Evolutionary conservation across 1,140 invertebrate genomes (phyloP), one percentile per base, ranked within the genome.

Genomic region (Drosophila simulans): DNA sequence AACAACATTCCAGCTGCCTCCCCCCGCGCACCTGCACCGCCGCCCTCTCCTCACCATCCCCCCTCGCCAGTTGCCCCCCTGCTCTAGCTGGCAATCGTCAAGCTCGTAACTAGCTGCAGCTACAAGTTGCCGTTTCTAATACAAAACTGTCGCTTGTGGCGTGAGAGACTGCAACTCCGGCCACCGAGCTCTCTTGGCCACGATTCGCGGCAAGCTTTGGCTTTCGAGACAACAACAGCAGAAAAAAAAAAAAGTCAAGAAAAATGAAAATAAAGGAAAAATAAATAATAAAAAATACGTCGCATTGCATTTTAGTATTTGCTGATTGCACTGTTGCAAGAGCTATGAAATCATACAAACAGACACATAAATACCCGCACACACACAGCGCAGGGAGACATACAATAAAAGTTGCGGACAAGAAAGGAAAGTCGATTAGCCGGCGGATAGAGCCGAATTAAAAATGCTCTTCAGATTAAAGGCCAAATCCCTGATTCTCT

Each of bases 41-140:
- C 35, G 39, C 39, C 42, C 22, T n/a, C 65, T 11, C n/a, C n/a
- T n/a, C 31, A 3, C 15, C 43, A 42, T 25, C 31, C 15, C 40
- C 22, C 17, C 58, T n/a, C 17, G 7, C 31, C 37, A n/a, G 2
- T 52, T 15, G 12, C 25, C 13, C 27, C 3, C 12, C 12, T 25
- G 4, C 15, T 39, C 39, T 10, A 22, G 25, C 25, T 17, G 42
- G 43, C 43, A 54, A 63, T 72, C 71, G 35, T 75, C 60, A 75
- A 72, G 76, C 69, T 45, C 64, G 83, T 86, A 88, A 88, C 83
- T 86, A 88, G 83, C 83, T 88, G 70, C 70, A 76, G 83, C 83
- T 71, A 83, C 83, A 86, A 83, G 79, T 86, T 86, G 83, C 83
- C 79, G 83, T 88, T 86, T 86, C 83, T 86, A 86, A 88, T 86